These are phyloP conservation scores for Actenoides hombroni DNA, from an alignment of 2,113 vertebrate species.

Conservation along the genomic window DNA sequence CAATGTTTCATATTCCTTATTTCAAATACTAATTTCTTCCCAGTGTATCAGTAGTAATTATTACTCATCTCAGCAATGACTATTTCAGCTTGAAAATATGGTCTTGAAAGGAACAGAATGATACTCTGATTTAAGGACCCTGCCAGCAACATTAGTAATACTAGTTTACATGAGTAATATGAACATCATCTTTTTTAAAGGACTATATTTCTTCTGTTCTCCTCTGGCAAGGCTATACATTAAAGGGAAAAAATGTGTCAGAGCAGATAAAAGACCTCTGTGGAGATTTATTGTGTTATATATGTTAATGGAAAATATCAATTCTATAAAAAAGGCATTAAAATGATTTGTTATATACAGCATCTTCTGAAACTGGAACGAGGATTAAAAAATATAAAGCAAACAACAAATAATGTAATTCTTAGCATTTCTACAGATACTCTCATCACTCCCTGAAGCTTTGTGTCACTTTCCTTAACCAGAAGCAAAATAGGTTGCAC, in stretches of 20 bases:
- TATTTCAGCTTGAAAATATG: conserved; percentile 4
- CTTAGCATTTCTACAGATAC: background rate
- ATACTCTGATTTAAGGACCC: conserved; percentile 14
- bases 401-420: background rate
- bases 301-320: conserved; percentile 20
- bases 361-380: background rate
- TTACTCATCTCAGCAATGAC: background rate
- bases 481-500: background rate
- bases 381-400: background rate
- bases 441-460: background rate
- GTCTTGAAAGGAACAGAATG: background rate
- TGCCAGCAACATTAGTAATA: background rate
- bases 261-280: conserved; percentile 11
- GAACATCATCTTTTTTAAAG: conserved; percentile 21
- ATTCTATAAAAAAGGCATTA: conserved; percentile 8
- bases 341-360: conserved; percentile 3
- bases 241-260: background rate
- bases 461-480: background rate
- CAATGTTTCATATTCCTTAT: background rate
- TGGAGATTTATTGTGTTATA: background rate
- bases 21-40: background rate
- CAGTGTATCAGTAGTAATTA: background rate
- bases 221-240: background rate
- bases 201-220: conserved; percentile 19
- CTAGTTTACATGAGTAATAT: conserved; percentile 33